phyloP scores from a whole-genome alignment of 2,113 vertebrate genomes.

The Camelus dromedarius region DNA sequence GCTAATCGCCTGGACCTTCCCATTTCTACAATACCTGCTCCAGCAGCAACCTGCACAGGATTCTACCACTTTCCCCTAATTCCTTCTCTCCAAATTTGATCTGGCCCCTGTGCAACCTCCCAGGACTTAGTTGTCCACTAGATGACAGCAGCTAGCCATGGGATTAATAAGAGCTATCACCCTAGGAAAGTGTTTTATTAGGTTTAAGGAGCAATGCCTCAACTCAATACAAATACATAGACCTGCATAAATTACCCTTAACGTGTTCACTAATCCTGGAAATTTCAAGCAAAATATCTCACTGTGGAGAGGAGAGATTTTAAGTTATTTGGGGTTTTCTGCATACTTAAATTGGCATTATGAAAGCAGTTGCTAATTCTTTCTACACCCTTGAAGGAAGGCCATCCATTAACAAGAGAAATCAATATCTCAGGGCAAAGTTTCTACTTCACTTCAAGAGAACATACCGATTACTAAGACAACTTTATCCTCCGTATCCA shows the following conservation, averaged over 20 bases:
- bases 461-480: not conserved
- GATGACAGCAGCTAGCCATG: not conserved
- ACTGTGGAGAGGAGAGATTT: not conserved
- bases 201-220: not conserved
- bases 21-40: not conserved
- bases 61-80: not conserved
- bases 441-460: not conserved
- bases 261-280: not conserved
- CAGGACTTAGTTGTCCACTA: not conserved
- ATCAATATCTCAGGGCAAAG: slow-evolving; percentile 7
- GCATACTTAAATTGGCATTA: not conserved
- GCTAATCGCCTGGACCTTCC: not conserved
- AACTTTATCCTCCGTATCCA: slow-evolving; percentile 10
- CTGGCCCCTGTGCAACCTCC: not conserved
- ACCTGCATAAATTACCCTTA: not conserved
- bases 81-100: not conserved
- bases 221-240: not conserved
- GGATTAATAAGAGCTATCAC: not conserved
- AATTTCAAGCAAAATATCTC: slow-evolving; percentile 42
- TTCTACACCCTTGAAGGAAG: not conserved
- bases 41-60: not conserved
- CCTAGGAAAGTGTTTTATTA: slow-evolving; percentile 3
- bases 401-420: slow-evolving; percentile 32
- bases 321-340: not conserved
- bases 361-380: not conserved